phyloP scores from a whole-genome alignment of 2,888 invertebrate species.

The Erebia ligea region DNA sequence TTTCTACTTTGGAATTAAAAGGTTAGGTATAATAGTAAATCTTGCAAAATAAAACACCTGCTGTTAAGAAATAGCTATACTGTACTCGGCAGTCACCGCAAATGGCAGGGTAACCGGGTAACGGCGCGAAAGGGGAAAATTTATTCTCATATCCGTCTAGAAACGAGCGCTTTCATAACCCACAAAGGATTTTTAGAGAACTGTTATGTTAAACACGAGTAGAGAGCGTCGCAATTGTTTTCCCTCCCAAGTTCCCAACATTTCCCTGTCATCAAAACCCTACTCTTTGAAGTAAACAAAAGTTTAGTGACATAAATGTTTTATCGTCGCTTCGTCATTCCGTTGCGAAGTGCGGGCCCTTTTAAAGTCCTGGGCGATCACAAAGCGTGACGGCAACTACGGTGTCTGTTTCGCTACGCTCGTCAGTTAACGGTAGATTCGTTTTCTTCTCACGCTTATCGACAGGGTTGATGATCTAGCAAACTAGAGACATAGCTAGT shows the following conservation, averaged over 20 bases:
- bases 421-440: too few relatives aligned
- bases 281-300: constrained; percentile 68
- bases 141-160: constrained; percentile 36
- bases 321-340: constrained; percentile 56
- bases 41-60: background rate
- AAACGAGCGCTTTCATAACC: constrained; percentile 38
- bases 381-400: background rate
- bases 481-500: too few relatives aligned
- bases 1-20: background rate
- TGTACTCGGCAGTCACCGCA: background rate
- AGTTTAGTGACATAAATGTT: constrained; percentile 69
- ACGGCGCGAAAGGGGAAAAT: constrained; percentile 35
- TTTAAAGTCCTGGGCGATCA: background rate
- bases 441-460: too few relatives aligned
- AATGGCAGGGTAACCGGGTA: constrained; percentile 23
- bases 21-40: background rate
- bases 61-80: background rate
- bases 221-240: constrained; percentile 52
- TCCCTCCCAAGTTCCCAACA: constrained; percentile 46
- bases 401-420: too few relatives aligned
- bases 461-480: too few relatives aligned
- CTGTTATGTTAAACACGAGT: constrained; percentile 52
- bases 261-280: constrained; percentile 55
- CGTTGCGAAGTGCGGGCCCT: constrained; percentile 25
- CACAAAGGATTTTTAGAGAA: constrained; percentile 54